phyloP scores from a whole-genome alignment of 2,797 vertebrate genomes.

The Botia kubotai region DNA sequence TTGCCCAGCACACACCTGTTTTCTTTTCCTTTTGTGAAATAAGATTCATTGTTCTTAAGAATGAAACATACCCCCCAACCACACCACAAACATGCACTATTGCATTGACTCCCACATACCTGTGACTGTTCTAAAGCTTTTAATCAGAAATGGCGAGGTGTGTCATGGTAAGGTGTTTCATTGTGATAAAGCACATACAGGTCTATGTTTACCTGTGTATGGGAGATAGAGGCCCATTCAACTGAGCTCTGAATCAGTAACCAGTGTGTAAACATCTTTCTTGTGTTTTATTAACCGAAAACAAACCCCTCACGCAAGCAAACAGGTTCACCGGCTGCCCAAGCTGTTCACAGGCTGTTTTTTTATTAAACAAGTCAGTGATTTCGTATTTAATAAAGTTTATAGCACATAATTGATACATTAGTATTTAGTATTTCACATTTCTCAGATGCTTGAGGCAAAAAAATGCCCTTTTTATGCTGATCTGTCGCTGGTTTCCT shows the following conservation, averaged over 20 bases:
- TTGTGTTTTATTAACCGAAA: slow-evolving; percentile 60
- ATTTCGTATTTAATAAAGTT: slow-evolving; percentile 3
- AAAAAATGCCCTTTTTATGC: slow-evolving; percentile 14
- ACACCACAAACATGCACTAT: slow-evolving; percentile 21
- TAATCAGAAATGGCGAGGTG: slow-evolving; percentile 56
- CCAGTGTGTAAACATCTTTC: slow-evolving; percentile 61
- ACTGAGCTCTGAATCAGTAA: slow-evolving; percentile 63
- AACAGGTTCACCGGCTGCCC: slow-evolving; percentile 38
- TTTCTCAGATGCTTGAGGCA: slow-evolving; percentile 13
- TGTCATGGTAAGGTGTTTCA: slow-evolving; percentile 51
- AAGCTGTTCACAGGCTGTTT: slow-evolving; percentile 43
- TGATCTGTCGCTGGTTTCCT: slow-evolving; percentile 32
- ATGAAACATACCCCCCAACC: slow-evolving; percentile 36
- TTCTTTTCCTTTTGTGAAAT: slow-evolving; percentile 40
- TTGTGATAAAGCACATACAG: slow-evolving; percentile 55
- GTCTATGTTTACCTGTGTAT: slow-evolving; percentile 61
- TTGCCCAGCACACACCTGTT: slow-evolving; percentile 34
- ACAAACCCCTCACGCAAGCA: slow-evolving; percentile 44
- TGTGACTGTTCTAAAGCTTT: slow-evolving; percentile 44
- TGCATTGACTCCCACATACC: slow-evolving; percentile 35
- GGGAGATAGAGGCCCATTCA: slow-evolving; percentile 55
- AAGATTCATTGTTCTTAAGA: slow-evolving; percentile 54
- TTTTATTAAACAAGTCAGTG: slow-evolving; percentile 14
- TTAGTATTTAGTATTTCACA: slow-evolving; percentile 16
- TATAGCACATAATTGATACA: neutral